Evolutionary conservation across 2,888 invertebrate species (phyloP), one percentile per base, ranked within the genome.

Genomic region (Ormyrus pomaceus): DNA sequence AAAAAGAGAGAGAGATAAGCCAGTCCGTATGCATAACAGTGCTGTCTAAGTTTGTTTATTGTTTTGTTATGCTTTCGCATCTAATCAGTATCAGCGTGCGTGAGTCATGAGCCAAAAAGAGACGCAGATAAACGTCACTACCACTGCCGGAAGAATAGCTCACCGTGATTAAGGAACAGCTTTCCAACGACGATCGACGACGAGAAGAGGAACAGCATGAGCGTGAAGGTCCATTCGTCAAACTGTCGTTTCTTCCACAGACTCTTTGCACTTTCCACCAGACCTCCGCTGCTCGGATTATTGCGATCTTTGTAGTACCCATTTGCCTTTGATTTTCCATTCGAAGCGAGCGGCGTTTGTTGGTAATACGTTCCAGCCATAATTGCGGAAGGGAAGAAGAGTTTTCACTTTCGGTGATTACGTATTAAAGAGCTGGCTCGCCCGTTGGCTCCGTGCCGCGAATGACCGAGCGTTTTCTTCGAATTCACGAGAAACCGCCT

Each of bases 141-240:
- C 75, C 50, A 58, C 51, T 56, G 73, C 13, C 13, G 10, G 58
- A 59, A 34, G 61, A 71, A 55, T 77, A 1, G 66, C 86, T 86
- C 80, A 88, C 88, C 87, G 70, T 87, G 86, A 82, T 86, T 86
- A 6, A 83, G 64, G 58, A 83, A 86, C n/a, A 88, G 74, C 80
- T 89, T 89, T 50, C 84, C 86, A 65, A 87, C 66, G 11, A 88
- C 83, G 59, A 88, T 85, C 5, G 84, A 82, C 10, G 86, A 73
- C 6, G 88, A 86, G 10, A 87, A 58, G 13, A 82, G 61, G 65
- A 89, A 84, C 6, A 88, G 84, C 50, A 84, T 80, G 10, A 86
- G 77, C 70, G 82, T 87, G 62, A 87, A 87, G 2, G 85, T 87
- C 85, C 87, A 85, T 66, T 89, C 88, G 81, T 87, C 84, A 34